Percentiles rank a stretch among this genome's conserved stretches.
Evolutionary conservation across 2,113 vertebrate species (phyloP).

Genomic region (Mesoclemmys tuberculata): DNA sequence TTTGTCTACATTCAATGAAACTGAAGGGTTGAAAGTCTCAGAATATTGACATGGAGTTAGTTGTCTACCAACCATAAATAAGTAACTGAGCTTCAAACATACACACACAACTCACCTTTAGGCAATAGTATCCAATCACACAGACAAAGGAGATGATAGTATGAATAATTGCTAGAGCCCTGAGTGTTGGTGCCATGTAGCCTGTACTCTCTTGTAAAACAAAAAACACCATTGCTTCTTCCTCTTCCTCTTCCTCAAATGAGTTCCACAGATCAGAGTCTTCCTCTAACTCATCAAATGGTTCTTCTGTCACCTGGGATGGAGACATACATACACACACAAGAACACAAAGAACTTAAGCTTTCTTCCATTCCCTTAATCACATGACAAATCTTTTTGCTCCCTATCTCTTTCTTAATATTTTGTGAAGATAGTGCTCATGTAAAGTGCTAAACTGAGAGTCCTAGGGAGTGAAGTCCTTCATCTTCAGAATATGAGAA

Average conservation of each 20-base stretch:
- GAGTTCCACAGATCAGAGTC: slow-evolving; percentile 89
- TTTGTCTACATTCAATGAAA: not conserved
- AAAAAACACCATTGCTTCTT: slow-evolving; percentile 90
- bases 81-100: not conserved
- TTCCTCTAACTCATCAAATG: slow-evolving; percentile 85
- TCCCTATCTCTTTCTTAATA: not conserved
- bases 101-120: slow-evolving; percentile 85
- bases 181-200: slow-evolving; percentile 95
- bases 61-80: not conserved
- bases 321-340: slow-evolving; percentile 20
- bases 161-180: slow-evolving; percentile 91
- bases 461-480: not conserved
- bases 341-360: not conserved
- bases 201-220: slow-evolving; percentile 97
- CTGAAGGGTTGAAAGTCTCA: not conserved
- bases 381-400: not conserved
- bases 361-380: not conserved
- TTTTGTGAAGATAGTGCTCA: not conserved
- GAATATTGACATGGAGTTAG: not conserved
- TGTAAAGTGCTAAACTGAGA: not conserved
- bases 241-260: slow-evolving; percentile 90
- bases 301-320: slow-evolving; percentile 93
- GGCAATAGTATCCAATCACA: slow-evolving; percentile 95
- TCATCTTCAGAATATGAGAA: not conserved
- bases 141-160: slow-evolving; percentile 97